Evolutionary conservation across 1,140 invertebrate species (phyloP), one percentile per base, ranked within the genome.

Genomic region (Capitella teleta): DNA sequence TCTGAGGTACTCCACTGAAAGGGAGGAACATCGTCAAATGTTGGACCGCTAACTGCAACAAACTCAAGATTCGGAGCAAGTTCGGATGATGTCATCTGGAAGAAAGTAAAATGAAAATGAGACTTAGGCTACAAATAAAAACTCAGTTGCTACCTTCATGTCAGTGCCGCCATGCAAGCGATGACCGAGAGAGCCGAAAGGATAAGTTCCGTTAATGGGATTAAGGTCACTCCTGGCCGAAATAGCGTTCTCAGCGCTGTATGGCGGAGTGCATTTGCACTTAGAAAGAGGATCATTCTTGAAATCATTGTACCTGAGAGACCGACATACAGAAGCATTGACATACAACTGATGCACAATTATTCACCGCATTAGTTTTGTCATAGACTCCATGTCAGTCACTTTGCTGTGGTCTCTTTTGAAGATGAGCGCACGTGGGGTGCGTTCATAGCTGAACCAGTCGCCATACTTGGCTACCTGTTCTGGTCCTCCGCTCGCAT

Each of bases 1-100:
- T 77, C 74, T 41, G 77, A 75, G 37, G 76, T 75, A 14, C 79
- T 80, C 87, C 87, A 91, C 56, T 80, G 76, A 59, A 88, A 89
- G 1, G 82, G 75, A 30, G 80, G 79, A 32, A 77, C 63, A 16
- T 73, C 59, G 60, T 81, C 78, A 63, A 76, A 73, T 5, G 80
- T 73, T 10, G 82, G 82, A 18, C 80, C 76, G 47, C 76, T 65
- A 14, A 80, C 71, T 6, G 78, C 74, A 2, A 80, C 56, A 66
- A 83, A 79, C 49, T 74, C 66, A 52, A 77, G 64, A 16, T 66
- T 54, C 48, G 62, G 57, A 48, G 73, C 70, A 56, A 77, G 56
- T 32, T 55, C 53, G 40, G 48, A 66, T 55, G 62, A 67, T 24
- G 76, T 77, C 25, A 76, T 49, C 73, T 74, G 53, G 41, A 62